Base-by-base conservation (phyloP, 2,113 vertebrate species). In the Ibidorhyncha struthersii region DNA sequence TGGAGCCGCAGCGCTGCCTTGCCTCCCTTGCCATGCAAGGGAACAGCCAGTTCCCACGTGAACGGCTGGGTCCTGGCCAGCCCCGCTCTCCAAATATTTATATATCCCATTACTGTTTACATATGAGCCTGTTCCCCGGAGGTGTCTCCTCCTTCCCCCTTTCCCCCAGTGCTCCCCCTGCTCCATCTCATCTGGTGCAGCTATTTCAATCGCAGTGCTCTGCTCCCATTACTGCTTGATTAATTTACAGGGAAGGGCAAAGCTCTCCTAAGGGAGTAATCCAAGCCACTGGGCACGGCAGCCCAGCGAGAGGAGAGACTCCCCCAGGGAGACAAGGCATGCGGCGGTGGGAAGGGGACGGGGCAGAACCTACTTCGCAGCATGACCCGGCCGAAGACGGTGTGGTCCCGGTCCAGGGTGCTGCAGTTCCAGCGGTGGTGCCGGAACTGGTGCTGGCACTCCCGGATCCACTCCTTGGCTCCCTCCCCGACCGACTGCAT, bases 361-460 rank as follows among this genome's bases (percentile, higher is more conserved):
- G 65, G 36, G 65, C 71, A 66, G 71, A 11, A 97, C 99, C 98
- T 99, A 99, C 99, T 99, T 98, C 99, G 97, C 81, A 99, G 98
- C 98, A 99, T 98, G 97, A 99, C 99, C 10, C 99, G 98, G 90
- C 99, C 99, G 19, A 99, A 99, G 93, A 99, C 99, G 0, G 99
- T 99, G 98, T 99, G 99, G 97, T 99, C 99, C 2, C 99, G 98
- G 96, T 99, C 99, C 98, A 99, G 97, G 5, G 99, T 99, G 98
- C 99, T 99, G 98, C 99, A 99, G 98, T 99, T 99, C 99, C 99
- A 99, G 95, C 99, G 99, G 95, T 99, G 99, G 97, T 99, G 99
- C 93, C 99, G 99, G 98, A 99, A 99, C 95, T 99, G 99, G 97
- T 99, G 99, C 97, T 99, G 99, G 92, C 99, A 99, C 94, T 99